Evolutionary conservation across 2,888 invertebrate genomes (phyloP).

Genomic region (Uropetala carovei): DNA sequence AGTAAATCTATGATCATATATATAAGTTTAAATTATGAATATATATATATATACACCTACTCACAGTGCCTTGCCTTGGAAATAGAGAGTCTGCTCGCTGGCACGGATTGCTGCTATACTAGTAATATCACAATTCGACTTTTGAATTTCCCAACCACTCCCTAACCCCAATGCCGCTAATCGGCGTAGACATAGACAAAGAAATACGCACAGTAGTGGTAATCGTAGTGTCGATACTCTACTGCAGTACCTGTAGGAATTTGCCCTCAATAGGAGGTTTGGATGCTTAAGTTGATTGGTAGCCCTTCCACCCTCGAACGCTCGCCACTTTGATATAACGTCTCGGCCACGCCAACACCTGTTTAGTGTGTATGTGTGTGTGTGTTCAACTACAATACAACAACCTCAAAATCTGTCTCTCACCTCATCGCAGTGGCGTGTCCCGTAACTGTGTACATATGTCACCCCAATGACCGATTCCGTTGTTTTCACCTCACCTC

Average conservation of each 20-base stretch:
- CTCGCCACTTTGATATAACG: conserved; percentile 28
- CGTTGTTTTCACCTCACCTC: not conserved
- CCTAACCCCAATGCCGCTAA: conserved; percentile 55
- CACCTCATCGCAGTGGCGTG: conserved; percentile 7
- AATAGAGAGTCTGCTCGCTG: conserved; percentile 58
- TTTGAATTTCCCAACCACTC: conserved; percentile 46
- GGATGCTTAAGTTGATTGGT: conserved; percentile 56
- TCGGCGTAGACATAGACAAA: conserved; percentile 55
- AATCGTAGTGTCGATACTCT: conserved; percentile 57
- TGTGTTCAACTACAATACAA: conserved; percentile 6
- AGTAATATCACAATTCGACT: conserved; percentile 54
- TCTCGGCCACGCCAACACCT: conserved; percentile 36
- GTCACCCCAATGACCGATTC: conserved; percentile 1
- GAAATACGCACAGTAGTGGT: conserved; percentile 61
- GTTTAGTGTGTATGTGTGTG: conserved; percentile 8
- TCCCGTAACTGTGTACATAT: conserved; percentile 23
- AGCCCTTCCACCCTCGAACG: conserved; percentile 46
- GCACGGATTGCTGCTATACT: conserved; percentile 64
- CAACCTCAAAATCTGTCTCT: conserved; percentile 10
- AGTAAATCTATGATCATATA: conserved; percentile 59
- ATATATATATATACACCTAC: conserved; percentile 53
- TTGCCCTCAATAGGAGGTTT: conserved; percentile 61
- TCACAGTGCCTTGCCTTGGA: conserved; percentile 58
- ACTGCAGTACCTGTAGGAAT: conserved; percentile 61
- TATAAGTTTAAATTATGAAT: conserved; percentile 38